Base-by-base conservation (phyloP, 2,113 vertebrate species). In the Chaetodon auriga region DNA sequence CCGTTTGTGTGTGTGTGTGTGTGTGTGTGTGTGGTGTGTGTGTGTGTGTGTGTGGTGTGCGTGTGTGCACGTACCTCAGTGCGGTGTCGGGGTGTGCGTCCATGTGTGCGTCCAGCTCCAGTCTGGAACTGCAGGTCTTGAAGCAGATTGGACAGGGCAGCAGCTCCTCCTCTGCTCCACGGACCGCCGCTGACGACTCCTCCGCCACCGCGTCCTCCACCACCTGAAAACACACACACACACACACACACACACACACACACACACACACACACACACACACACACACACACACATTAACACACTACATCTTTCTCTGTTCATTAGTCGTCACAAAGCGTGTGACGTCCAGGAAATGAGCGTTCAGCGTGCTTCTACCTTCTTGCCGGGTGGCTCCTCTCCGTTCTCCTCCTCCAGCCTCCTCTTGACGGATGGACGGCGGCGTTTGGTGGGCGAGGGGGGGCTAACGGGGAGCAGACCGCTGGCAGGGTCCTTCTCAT, bases 51-150 rank as follows among this genome's bases (percentile, higher is more conserved):
- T 57, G 18, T 46, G 51, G 43, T 68, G 73, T 51, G 45, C 46
- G 36, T 70, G 51, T 45, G 43, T 60, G 58, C 58, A 60, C 53
- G 61, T 88, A 93, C 93, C 92, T 94, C 72, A 98, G 81, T 0
- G 96, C 95, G 57, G 96, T 97, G 91, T 99, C 98, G 2, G 97
- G 97, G 90, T 99, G 98, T 5, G 96, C 93, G 89, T 98, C 98
- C 96, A 99, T 97, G 93, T 99, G 98, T 23, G 93, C 95, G 89
- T 99, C 97, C 92, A 99, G 96, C 54, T 96, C 97, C 54, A 96
- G 96, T 82, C 97, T 97, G 95, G 97, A 97, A 85, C 90, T 92
- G 90, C 97, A 97, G 62, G 95, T 97, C 94, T 97, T 98, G 95
- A 97, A 97, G 94, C 98, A 99, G 79, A 99, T 93, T 0, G 97